Percentiles rank a stretch among this genome's conserved stretches.
Conservation (phyloP, 2,113 vertebrate genomes). For the Atractosteus spatula region DNA sequence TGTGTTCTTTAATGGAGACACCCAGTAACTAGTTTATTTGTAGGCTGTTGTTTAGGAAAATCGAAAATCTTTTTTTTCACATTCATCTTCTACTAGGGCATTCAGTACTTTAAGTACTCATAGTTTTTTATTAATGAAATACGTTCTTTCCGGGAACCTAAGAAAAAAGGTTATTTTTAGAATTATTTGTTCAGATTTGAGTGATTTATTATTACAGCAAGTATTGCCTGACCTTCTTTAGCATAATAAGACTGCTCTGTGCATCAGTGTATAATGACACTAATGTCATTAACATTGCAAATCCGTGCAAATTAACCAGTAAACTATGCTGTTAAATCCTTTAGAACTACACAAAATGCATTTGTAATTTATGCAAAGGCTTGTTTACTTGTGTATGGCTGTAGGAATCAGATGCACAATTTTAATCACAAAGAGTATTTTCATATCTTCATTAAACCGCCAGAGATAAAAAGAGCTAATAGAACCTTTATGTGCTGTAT, state of each 20-base stretch:
- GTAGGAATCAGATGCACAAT: slow-evolving; percentile 48
- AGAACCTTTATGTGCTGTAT: slow-evolving; percentile 8
- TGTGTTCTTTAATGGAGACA: too few species aligned
- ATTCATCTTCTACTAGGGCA: not conserved
- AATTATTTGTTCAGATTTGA: slow-evolving; percentile 38
- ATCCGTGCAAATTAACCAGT: slow-evolving; percentile 69
- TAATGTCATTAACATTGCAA: slow-evolving; percentile 71
- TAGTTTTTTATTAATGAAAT: slow-evolving; percentile 34
- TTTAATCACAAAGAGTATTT: slow-evolving; percentile 61
- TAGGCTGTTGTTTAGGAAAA: too few species aligned
- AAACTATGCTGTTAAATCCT: slow-evolving; percentile 56
- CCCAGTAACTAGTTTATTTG: too few species aligned
- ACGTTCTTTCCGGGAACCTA: slow-evolving; percentile 28
- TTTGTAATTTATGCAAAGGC: slow-evolving; percentile 56
- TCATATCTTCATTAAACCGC: slow-evolving; percentile 59
- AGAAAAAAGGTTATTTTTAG: slow-evolving; percentile 17
- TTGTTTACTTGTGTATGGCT: slow-evolving; percentile 62
- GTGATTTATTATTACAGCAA: slow-evolving; percentile 27
- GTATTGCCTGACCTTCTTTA: slow-evolving; percentile 45
- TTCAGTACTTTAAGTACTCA: slow-evolving; percentile 23
- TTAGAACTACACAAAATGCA: slow-evolving; percentile 45
- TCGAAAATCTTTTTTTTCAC: too few species aligned
- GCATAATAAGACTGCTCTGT: slow-evolving; percentile 52
- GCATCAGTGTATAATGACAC: slow-evolving; percentile 42
- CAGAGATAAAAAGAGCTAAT: slow-evolving; percentile 18